Evolutionary conservation across 2,797 vertebrate genomes (phyloP).

Genomic region (Parauchenoglanis ngamensis): DNA sequence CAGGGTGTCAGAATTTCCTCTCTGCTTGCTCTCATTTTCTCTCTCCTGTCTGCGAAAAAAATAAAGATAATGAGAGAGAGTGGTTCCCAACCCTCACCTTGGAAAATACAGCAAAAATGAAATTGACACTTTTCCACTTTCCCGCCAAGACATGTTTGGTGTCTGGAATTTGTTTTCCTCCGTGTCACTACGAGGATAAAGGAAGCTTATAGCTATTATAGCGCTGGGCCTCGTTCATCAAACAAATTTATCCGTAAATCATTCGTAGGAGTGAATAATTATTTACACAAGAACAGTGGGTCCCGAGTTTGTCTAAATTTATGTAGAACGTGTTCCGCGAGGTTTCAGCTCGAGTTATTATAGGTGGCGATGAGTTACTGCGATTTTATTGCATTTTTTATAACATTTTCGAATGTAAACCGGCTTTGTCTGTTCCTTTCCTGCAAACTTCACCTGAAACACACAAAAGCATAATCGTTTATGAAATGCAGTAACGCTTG

Average conservation of each 20-base stretch:
- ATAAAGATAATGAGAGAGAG: not conserved
- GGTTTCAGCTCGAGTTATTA: not conserved
- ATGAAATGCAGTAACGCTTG: not conserved
- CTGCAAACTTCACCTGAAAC: too few species aligned
- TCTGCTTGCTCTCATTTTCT: not conserved
- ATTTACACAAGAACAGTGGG: not conserved
- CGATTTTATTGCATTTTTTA: not conserved
- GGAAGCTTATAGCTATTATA: not conserved
- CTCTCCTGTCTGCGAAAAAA: not conserved
- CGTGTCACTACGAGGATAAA: not conserved
- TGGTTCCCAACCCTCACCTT: not conserved
- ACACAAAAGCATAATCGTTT: too few species aligned
- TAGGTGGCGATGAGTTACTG: not conserved
- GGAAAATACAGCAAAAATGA: not conserved
- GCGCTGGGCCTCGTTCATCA: not conserved
- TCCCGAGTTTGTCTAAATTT: not conserved
- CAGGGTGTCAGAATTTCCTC: conserved; percentile 22
- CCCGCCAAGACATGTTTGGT: not conserved
- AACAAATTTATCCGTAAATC: not conserved
- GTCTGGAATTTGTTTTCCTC: not conserved
- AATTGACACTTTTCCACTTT: not conserved
- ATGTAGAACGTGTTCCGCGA: not conserved
- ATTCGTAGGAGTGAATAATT: not conserved
- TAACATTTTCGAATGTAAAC: not conserved
- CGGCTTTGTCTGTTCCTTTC: not conserved